Evolutionary conservation across 2,888 invertebrate species (phyloP).

Genomic region (Apoderus coryli): DNA sequence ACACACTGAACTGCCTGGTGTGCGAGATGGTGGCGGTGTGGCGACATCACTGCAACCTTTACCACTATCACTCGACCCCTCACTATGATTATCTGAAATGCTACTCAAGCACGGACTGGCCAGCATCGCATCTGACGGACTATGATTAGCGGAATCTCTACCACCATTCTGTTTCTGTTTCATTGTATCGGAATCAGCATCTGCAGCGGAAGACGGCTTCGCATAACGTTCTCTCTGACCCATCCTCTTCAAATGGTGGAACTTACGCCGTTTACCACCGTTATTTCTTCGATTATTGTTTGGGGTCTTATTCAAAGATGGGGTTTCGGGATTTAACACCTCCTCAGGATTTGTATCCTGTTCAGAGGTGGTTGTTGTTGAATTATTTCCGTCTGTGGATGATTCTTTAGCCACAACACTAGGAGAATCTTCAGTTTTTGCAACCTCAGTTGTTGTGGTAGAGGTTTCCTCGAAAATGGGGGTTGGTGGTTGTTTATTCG

Average conservation of each 20-base stretch:
- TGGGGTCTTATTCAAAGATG: too few species aligned
- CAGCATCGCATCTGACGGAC: slow-evolving; percentile 54
- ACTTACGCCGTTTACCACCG: slow-evolving; percentile 14
- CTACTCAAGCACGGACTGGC: slow-evolving; percentile 53
- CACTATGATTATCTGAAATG: slow-evolving; percentile 56
- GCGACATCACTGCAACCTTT: slow-evolving; percentile 63
- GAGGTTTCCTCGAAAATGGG: slow-evolving; percentile 6
- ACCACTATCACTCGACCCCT: slow-evolving; percentile 68
- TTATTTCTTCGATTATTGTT: slow-evolving; percentile 8
- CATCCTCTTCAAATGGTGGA: too few species aligned
- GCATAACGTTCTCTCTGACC: too few species aligned
- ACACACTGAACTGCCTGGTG: slow-evolving; percentile 31
- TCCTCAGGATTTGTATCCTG: neutral
- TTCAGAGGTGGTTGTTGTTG: neutral
- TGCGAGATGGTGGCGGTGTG: slow-evolving; percentile 48
- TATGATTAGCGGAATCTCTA: slow-evolving; percentile 64
- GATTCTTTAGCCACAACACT: too few species aligned
- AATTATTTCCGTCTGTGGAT: slow-evolving; percentile 10
- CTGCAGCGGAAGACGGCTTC: too few species aligned
- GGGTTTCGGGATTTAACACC: neutral
- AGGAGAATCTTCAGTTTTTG: slow-evolving; percentile 21
- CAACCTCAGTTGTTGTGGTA: slow-evolving; percentile 17
- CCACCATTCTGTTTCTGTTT: slow-evolving; percentile 32
- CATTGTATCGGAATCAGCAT: too few species aligned
- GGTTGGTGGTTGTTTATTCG: slow-evolving; percentile 3